Evolutionary conservation across 2,797 vertebrate species (phyloP).

Genomic region (Enoplosus armatus): DNA sequence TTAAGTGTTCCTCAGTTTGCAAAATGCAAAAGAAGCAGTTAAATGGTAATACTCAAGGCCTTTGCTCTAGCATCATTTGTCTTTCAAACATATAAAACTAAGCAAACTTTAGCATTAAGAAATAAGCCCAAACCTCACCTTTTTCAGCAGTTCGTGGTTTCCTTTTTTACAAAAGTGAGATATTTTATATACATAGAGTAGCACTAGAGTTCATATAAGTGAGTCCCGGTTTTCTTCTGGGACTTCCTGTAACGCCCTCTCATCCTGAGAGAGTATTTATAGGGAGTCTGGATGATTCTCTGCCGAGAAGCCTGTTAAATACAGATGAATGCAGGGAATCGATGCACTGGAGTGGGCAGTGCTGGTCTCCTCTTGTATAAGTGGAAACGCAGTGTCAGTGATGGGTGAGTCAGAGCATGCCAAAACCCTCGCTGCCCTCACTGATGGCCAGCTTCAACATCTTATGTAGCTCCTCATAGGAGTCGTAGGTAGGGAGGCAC

Average conservation of each 20-base stretch:
- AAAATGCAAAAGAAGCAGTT: constrained; percentile 74
- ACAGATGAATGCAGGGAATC: constrained; percentile 37
- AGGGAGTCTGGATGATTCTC: constrained; percentile 30
- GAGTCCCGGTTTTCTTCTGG: constrained; percentile 43
- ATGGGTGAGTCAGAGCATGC: constrained; percentile 92
- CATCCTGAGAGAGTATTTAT: constrained; percentile 54
- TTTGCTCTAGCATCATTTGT: constrained; percentile 54
- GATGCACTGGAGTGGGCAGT: constrained; percentile 20
- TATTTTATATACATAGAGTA: constrained; percentile 77
- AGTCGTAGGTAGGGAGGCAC: constrained; percentile 99
- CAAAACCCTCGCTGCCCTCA: constrained; percentile 98
- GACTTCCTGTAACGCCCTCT: constrained; percentile 49
- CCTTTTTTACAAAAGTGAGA: constrained; percentile 56
- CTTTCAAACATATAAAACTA: constrained; percentile 78
- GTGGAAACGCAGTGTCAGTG: constrained; percentile 45
- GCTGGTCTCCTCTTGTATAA: constrained; percentile 30
- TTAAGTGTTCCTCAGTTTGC: constrained; percentile 76
- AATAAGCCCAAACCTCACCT: constrained; percentile 58
- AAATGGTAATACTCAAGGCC: constrained; percentile 69
- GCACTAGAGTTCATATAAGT: constrained; percentile 49
- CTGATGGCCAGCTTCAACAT: constrained; percentile 99
- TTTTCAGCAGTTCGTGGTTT: constrained; percentile 37
- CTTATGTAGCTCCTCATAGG: constrained; percentile 98
- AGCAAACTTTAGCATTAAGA: constrained; percentile 70
- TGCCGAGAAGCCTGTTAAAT: constrained; percentile 35